A percentile compares a stretch with the other conserved stretches of the same genome.
phyloP scores from a whole-genome alignment of 2,888 invertebrate genomes.

The Tipula unca region DNA sequence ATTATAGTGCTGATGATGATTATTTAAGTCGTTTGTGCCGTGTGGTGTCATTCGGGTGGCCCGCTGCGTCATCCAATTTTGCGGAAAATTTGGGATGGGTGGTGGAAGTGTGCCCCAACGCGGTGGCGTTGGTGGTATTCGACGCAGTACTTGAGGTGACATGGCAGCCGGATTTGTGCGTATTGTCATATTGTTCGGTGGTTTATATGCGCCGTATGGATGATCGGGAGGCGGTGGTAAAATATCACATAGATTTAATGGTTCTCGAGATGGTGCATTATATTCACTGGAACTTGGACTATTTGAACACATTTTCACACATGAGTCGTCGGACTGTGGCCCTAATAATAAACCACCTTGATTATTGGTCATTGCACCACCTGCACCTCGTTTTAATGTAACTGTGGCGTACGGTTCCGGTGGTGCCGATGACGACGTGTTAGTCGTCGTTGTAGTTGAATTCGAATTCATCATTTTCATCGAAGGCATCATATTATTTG shows the following conservation, averaged over 20 bases:
- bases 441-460: background rate
- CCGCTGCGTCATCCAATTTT: constrained; percentile 30
- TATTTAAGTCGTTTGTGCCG: constrained; percentile 21
- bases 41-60: constrained; percentile 21
- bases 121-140: constrained; percentile 29
- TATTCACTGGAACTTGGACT: constrained; percentile 50
- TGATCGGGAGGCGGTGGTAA: constrained; percentile 50
- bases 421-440: constrained; percentile 25
- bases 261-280: constrained; percentile 42
- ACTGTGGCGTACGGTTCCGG: constrained; percentile 33
- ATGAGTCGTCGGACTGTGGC: constrained; percentile 47
- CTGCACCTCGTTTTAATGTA: constrained; percentile 27
- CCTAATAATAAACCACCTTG: constrained; percentile 32
- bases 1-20: constrained; percentile 23
- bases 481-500: constrained; percentile 23
- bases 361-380: constrained; percentile 17
- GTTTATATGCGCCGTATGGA: constrained; percentile 29
- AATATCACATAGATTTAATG: constrained; percentile 58
- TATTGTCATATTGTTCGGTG: constrained; percentile 31
- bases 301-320: constrained; percentile 45
- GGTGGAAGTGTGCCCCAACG: constrained; percentile 29
- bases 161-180: constrained; percentile 31
- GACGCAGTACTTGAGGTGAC: constrained; percentile 30
- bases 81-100: constrained; percentile 32
- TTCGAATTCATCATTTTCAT: background rate